Conservation (phyloP, 2,888 invertebrate genomes). For the Phalera bucephala region DNA sequence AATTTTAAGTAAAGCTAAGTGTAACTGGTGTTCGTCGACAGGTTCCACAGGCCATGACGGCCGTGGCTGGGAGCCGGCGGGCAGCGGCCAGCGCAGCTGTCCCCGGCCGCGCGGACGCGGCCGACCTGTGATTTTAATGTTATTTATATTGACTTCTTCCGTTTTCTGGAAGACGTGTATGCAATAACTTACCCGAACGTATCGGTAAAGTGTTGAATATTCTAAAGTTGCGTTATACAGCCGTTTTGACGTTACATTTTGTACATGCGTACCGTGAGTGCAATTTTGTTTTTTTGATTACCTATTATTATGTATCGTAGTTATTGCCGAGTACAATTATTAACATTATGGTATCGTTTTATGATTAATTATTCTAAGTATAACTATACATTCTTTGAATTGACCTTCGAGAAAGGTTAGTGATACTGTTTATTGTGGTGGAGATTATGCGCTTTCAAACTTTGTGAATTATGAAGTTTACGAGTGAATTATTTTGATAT, state of each 20-base stretch:
- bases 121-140: slow-evolving; percentile 54
- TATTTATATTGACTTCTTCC: slow-evolving; percentile 63
- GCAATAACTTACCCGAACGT: slow-evolving; percentile 57
- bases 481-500: slow-evolving; percentile 59
- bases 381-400: slow-evolving; percentile 82
- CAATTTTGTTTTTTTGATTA: slow-evolving; percentile 60
- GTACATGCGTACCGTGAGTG: slow-evolving; percentile 57
- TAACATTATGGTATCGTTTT: slow-evolving; percentile 63
- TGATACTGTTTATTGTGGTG: slow-evolving; percentile 77
- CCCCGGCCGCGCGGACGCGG: slow-evolving; percentile 7
- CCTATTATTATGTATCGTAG: slow-evolving; percentile 57
- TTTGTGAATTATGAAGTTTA: slow-evolving; percentile 57
- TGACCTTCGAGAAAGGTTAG: slow-evolving; percentile 82
- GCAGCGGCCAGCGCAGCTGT: slow-evolving; percentile 21
- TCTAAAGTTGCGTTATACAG: slow-evolving; percentile 65
- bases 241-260: slow-evolving; percentile 54
- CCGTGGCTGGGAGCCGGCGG: slow-evolving; percentile 57
- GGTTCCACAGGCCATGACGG: slow-evolving; percentile 83
- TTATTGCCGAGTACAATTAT: slow-evolving; percentile 73
- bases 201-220: slow-evolving; percentile 75
- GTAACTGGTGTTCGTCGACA: slow-evolving; percentile 33
- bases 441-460: slow-evolving; percentile 63
- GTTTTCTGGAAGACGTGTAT: slow-evolving; percentile 52
- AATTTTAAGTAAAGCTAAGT: no score
- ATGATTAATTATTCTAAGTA: slow-evolving; percentile 76